phyloP scores from a whole-genome alignment of 53 echinoderm and acorn worm genomes.

The Holothuria scabra region DNA sequence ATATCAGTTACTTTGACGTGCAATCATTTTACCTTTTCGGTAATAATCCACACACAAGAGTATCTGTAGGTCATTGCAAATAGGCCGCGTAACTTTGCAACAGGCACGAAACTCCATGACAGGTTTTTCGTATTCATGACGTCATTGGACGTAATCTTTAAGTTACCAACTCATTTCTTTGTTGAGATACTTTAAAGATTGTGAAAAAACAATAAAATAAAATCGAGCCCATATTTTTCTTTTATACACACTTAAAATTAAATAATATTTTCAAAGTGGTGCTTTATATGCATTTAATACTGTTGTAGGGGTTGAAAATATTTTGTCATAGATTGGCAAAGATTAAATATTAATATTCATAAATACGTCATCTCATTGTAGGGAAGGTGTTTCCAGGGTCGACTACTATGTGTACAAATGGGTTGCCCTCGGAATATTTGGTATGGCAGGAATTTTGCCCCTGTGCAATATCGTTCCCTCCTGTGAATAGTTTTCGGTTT shows the following conservation, averaged over 20 bases:
- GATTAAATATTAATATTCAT: too few species aligned
- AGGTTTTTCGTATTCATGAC: constrained; percentile 20
- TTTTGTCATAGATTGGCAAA: too few species aligned
- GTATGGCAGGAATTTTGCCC: constrained; percentile 43
- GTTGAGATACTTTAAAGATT: too few species aligned
- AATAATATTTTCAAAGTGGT: too few species aligned
- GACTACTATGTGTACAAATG: constrained; percentile 35
- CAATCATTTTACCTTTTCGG: neutral
- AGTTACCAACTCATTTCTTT: neutral
- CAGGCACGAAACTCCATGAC: constrained; percentile 36
- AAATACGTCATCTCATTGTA: constrained; percentile 36
- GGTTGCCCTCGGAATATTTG: constrained; percentile 44
- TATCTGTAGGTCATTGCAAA: constrained; percentile 9
- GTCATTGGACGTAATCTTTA: constrained; percentile 10
- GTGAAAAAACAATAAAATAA: too few species aligned
- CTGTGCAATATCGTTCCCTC: constrained; percentile 30
- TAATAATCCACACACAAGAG: neutral
- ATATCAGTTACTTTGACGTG: neutral
- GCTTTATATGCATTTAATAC: too few species aligned
- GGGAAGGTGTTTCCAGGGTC: constrained; percentile 42
- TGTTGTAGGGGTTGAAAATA: too few species aligned
- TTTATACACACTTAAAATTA: too few species aligned
- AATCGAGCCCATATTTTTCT: too few species aligned
- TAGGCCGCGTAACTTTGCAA: constrained; percentile 46
- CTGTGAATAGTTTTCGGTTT: constrained; percentile 13